A percentile compares a stretch with the other conserved stretches of the same genome.
These are phyloP conservation scores for Crotalus tigris DNA, from an alignment of 2,113 vertebrate species.

Conservation along the genomic window DNA sequence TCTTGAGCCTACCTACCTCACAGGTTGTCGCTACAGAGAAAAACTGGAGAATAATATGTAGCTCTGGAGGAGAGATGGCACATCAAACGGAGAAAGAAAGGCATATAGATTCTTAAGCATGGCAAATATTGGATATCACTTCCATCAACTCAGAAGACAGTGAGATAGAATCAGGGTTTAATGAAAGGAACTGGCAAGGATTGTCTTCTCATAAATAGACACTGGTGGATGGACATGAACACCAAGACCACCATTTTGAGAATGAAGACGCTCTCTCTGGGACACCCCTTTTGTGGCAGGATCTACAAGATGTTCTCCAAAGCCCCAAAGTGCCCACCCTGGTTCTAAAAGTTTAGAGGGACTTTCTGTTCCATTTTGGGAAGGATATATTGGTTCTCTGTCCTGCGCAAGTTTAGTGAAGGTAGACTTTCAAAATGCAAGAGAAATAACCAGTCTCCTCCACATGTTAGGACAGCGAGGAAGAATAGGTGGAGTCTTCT, in stretches of 20 bases:
- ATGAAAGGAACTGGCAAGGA: neutral
- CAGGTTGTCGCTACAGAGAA: neutral
- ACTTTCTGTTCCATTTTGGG: neutral
- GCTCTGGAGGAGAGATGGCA: neutral
- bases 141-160: neutral
- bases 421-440: neutral
- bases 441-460: neutral
- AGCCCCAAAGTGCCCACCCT: neutral
- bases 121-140: neutral
- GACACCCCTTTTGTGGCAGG: neutral
- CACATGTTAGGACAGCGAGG: neutral
- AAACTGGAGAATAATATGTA: neutral
- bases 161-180: neutral
- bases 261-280: neutral
- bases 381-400: neutral
- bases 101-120: neutral
- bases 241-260: neutral
- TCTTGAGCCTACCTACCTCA: neutral
- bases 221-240: neutral
- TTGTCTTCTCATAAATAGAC: neutral
- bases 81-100: neutral
- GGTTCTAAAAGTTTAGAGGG: neutral
- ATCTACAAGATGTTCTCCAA: neutral
- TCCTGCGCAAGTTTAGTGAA: neutral
- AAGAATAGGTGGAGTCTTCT: neutral